Evolutionary conservation across 23 tunicate genomes (phyloP).

Genomic region (Clavelina lepadiformis): DNA sequence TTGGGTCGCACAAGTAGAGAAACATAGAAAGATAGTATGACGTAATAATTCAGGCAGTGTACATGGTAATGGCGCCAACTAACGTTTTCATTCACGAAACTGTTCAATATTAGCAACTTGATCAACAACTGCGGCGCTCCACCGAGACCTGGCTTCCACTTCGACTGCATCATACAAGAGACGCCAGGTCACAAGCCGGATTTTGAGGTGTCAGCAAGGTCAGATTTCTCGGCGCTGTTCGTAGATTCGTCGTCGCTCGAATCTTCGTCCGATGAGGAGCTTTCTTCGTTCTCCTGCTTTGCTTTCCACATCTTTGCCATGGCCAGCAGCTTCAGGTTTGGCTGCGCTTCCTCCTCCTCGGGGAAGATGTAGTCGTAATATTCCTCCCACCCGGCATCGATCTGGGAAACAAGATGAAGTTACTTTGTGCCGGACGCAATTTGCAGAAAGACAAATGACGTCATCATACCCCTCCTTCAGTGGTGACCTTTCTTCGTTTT

Average conservation of each 20-base stretch:
- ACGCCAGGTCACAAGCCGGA: too few relatives aligned
- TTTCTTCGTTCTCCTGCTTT: constrained; percentile 26
- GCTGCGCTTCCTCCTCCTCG: constrained; percentile 88
- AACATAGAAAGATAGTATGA: too few relatives aligned
- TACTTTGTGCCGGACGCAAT: background rate
- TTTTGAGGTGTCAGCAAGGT: too few relatives aligned
- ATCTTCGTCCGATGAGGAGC: constrained; percentile 1
- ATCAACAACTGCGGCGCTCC: too few relatives aligned
- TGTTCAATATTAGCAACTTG: too few relatives aligned
- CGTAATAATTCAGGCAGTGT: too few relatives aligned
- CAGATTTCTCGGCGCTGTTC: too few relatives aligned
- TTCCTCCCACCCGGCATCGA: constrained; percentile 98
- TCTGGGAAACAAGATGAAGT: constrained; percentile 22
- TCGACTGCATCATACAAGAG: too few relatives aligned
- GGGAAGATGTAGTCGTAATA: constrained; percentile 93
- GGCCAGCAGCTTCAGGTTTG: constrained; percentile 87
- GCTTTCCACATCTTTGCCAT: constrained; percentile 95
- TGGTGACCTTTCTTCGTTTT: constrained; percentile 74
- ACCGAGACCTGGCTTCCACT: too few relatives aligned
- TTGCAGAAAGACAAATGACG: background rate
- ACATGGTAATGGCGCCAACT: too few relatives aligned
- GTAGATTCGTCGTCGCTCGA: constrained; percentile 26
- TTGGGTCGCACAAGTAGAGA: too few relatives aligned
- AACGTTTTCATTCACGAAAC: too few relatives aligned
- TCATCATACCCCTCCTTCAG: constrained; percentile 64